Conservation (phyloP, 1,140 invertebrate genomes). For the Drosophila nasuta region DNA sequence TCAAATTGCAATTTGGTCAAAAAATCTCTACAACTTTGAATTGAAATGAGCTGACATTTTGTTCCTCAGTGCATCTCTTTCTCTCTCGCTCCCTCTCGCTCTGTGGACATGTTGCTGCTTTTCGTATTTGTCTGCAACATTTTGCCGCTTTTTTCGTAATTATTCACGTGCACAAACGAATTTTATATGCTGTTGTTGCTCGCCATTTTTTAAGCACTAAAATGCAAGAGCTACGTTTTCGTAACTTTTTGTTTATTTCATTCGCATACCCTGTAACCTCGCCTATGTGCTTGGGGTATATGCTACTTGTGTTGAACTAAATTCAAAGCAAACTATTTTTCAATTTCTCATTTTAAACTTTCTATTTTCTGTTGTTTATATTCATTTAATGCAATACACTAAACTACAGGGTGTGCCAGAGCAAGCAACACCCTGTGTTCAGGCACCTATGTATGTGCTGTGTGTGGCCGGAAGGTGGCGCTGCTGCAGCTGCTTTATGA, state of each 20-base stretch:
- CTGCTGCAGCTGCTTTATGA: slow-evolving; percentile 80
- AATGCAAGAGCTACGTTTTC: slow-evolving; percentile 47
- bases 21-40: slow-evolving; percentile 17
- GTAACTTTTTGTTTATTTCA: slow-evolving; percentile 34
- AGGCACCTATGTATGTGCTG: slow-evolving; percentile 26
- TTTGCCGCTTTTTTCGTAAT: slow-evolving; percentile 72
- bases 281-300: neutral
- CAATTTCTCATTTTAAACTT: neutral
- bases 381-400: neutral
- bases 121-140: slow-evolving; percentile 40
- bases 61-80: neutral
- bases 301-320: neutral
- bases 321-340: neutral
- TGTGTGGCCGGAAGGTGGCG: slow-evolving; percentile 69
- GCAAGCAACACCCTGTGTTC: neutral
- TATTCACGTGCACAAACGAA: slow-evolving; percentile 67
- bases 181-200: slow-evolving; percentile 44
- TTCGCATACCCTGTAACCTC: slow-evolving; percentile 19
- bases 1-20: slow-evolving; percentile 14
- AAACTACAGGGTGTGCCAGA: slow-evolving; percentile 21
- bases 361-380: slow-evolving; percentile 9
- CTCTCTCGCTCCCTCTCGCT: slow-evolving; percentile 7
- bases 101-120: slow-evolving; percentile 31
- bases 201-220: slow-evolving; percentile 45
- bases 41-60: slow-evolving; percentile 16